These are phyloP conservation scores for Crotalus viridis DNA, from an alignment of 2,113 vertebrate genomes.

Conservation along the genomic window DNA sequence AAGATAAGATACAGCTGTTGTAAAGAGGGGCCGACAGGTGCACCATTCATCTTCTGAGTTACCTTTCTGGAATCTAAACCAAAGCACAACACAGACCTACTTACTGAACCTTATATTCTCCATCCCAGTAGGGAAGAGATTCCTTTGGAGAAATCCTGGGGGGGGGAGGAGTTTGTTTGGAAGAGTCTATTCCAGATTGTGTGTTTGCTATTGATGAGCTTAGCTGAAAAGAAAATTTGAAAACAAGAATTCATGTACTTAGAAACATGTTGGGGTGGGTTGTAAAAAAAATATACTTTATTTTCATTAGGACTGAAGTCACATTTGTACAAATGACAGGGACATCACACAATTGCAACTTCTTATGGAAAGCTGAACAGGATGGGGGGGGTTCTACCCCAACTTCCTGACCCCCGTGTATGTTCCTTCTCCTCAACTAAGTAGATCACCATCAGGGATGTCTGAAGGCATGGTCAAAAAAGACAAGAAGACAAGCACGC, in stretches of 20 bases:
- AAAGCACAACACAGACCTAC: neutral
- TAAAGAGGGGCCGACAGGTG: neutral
- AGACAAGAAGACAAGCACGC: neutral
- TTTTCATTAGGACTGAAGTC: neutral
- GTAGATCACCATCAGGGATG: neutral
- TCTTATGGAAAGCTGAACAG: neutral
- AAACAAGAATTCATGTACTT: neutral
- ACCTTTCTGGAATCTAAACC: neutral
- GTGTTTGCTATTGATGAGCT: neutral
- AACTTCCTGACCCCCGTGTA: neutral
- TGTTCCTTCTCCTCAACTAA: neutral
- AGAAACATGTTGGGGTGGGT: neutral
- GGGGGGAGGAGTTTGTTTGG: neutral
- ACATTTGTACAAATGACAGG: neutral
- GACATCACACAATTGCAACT: neutral
- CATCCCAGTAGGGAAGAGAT: neutral
- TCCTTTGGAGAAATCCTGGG: neutral
- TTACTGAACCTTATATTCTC: neutral
- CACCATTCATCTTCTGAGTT: neutral
- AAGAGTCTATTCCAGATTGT: neutral
- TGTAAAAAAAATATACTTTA: neutral
- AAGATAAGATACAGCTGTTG: neutral
- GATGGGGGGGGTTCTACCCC: neutral
- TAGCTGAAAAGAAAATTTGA: neutral
- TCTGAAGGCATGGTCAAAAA: neutral